phyloP scores from a whole-genome alignment of 2,888 invertebrate species.

The Acronicta aceris region DNA sequence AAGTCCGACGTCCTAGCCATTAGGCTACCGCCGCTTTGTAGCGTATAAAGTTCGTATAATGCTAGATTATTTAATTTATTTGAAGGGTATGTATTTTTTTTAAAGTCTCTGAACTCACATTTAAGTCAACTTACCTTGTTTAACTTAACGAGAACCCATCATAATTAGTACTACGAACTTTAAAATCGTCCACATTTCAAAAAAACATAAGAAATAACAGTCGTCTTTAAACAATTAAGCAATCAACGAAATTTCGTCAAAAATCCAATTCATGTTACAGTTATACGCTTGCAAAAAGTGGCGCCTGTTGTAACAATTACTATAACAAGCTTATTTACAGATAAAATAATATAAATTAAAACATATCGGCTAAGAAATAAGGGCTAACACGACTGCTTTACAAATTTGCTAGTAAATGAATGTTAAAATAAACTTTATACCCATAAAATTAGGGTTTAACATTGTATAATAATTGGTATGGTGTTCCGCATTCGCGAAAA shows the following conservation, averaged over 20 bases:
- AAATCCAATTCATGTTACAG: slow-evolving; percentile 77
- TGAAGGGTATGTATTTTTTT: no score
- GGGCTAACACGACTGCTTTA: slow-evolving; percentile 4
- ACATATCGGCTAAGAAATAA: slow-evolving; percentile 20
- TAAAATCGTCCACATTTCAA: slow-evolving; percentile 64
- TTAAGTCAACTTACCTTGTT: slow-evolving; percentile 17
- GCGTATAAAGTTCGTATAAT: no score
- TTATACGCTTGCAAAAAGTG: slow-evolving; percentile 74
- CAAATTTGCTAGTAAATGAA: slow-evolving; percentile 4
- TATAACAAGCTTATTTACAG: slow-evolving; percentile 40
- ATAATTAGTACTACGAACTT: slow-evolving; percentile 50
- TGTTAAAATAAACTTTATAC: slow-evolving; percentile 47
- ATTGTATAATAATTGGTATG: slow-evolving; percentile 25
- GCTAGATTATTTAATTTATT: no score
- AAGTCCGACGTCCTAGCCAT: no score
- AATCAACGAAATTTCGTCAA: slow-evolving; percentile 82
- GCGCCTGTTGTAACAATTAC: slow-evolving; percentile 70
- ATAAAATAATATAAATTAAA: slow-evolving; percentile 15
- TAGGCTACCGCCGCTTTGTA: no score
- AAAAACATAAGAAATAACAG: slow-evolving; percentile 71
- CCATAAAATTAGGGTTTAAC: slow-evolving; percentile 38
- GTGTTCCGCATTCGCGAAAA: slow-evolving; percentile 70
- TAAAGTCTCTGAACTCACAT: background rate
- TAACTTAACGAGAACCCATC: slow-evolving; percentile 43
- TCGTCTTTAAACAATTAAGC: slow-evolving; percentile 81